Evolutionary conservation across 2,797 vertebrate genomes (phyloP).

Genomic region (Salmo trutta): DNA sequence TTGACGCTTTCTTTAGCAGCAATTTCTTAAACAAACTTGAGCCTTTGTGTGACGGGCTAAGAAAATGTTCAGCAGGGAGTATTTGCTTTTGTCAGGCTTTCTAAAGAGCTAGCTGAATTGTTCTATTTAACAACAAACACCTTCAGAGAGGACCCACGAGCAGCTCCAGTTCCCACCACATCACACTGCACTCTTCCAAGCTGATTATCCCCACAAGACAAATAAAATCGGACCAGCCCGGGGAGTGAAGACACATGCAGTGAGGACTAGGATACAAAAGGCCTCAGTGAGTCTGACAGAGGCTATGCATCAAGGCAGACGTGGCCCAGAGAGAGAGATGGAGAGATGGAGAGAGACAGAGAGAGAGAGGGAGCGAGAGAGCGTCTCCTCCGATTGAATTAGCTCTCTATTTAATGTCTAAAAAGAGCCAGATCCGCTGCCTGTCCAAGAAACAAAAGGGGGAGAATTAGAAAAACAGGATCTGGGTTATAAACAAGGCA

Average conservation of each 20-base stretch:
- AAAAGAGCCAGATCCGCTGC: conserved; percentile 87
- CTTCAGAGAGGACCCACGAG: conserved; percentile 91
- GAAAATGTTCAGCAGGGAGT: conserved; percentile 96
- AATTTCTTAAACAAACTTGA: conserved; percentile 99
- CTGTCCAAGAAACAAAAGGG: conserved; percentile 88
- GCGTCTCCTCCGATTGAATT: conserved; percentile 87
- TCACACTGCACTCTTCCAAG: conserved; percentile 89
- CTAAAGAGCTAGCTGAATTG: conserved; percentile 96
- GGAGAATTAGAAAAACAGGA: conserved; percentile 88
- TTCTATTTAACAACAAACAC: conserved; percentile 98
- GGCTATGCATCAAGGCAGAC: conserved; percentile 47
- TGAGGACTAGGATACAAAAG: conserved; percentile 87
- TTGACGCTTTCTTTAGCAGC: conserved; percentile 99
- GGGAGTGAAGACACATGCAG: conserved; percentile 73
- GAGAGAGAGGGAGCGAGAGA: conserved; percentile 42
- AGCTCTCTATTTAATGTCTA: conserved; percentile 89
- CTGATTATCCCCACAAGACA: conserved; percentile 87
- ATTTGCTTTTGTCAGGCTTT: conserved; percentile 96
- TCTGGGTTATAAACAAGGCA: conserved; percentile 90
- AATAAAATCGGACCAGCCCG: too few species aligned
- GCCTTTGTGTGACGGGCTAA: conserved; percentile 94
- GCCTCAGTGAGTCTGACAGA: conserved; percentile 84
- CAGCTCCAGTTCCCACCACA: conserved; percentile 93
- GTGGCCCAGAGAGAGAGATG: conserved; percentile 2
- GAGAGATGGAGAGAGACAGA: neutral